Percentiles rank a stretch among this genome's conserved stretches.
phyloP scores from a whole-genome alignment of 2,888 invertebrate genomes.

The Mongoloraphidia duomilia region DNA sequence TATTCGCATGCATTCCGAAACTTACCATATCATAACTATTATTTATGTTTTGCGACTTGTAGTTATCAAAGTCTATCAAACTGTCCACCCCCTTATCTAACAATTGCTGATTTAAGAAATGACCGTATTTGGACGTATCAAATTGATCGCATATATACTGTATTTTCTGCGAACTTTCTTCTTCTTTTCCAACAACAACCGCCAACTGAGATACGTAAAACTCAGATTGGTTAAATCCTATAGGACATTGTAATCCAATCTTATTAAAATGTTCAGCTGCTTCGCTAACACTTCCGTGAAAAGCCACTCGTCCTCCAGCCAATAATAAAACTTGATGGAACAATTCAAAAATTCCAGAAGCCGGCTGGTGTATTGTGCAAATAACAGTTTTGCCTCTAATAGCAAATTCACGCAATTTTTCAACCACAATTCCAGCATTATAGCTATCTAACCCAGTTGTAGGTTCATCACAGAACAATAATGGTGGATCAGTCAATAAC shows the following conservation, averaged over 20 bases:
- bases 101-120: conserved; percentile 10
- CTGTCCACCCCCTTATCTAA: conserved; percentile 11
- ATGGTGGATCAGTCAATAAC: conserved; percentile 75
- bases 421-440: conserved; percentile 68
- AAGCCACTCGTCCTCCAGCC: conserved; percentile 63
- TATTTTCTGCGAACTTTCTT: conserved; percentile 27
- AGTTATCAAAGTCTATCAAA: not conserved
- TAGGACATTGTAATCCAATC: conserved; percentile 46
- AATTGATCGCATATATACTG: conserved; percentile 37
- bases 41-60: not conserved
- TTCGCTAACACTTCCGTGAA: conserved; percentile 58
- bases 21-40: conserved; percentile 2
- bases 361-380: conserved; percentile 84
- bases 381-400: conserved; percentile 62
- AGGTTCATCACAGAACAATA: conserved; percentile 88
- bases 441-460: conserved; percentile 86
- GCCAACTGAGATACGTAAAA: conserved; percentile 58
- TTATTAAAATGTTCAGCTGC: conserved; percentile 34
- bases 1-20: too few relatives aligned
- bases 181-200: conserved; percentile 33
- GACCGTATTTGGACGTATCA: conserved; percentile 31
- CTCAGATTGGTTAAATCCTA: conserved; percentile 74
- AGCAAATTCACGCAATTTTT: conserved; percentile 48
- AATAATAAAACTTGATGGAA: conserved; percentile 69
- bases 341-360: conserved; percentile 68